These are phyloP conservation scores for Megaptera novaeangliae DNA, from an alignment of 2,113 vertebrate species.

Conservation along the genomic window DNA sequence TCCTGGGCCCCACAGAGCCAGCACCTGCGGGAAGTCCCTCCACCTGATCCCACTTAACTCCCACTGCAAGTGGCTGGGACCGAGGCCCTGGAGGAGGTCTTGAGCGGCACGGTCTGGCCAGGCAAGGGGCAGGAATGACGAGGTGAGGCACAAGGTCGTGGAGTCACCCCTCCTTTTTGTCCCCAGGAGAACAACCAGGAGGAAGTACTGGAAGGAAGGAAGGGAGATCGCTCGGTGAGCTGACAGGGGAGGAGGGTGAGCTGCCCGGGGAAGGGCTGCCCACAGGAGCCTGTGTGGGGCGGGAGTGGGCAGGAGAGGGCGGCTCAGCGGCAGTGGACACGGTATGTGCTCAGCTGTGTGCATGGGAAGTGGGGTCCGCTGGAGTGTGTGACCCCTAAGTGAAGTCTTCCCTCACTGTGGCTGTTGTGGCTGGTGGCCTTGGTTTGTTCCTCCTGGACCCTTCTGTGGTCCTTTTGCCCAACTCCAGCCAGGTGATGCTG, in stretches of 20 bases:
- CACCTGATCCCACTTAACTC: neutral
- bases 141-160: neutral
- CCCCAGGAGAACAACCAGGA: conserved; percentile 66
- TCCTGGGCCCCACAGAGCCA: neutral
- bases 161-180: conserved; percentile 61
- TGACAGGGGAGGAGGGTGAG: conserved; percentile 26
- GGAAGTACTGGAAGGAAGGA: conserved; percentile 74
- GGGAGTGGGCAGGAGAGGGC: neutral
- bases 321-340: neutral
- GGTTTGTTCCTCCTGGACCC: neutral
- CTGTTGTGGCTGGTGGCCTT: neutral
- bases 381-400: neutral
- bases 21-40: neutral
- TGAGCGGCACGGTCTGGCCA: neutral
- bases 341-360: accelerated
- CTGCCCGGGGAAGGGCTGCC: neutral
- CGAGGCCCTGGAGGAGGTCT: neutral
- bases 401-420: neutral
- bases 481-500: neutral
- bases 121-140: neutral
- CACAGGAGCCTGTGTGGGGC: neutral
- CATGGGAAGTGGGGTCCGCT: neutral
- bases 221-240: conserved; percentile 76
- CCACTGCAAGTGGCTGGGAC: neutral
- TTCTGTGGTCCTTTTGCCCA: neutral